Base-by-base conservation (phyloP, 2,797 vertebrate species). In the Carcharodon carcharias region DNA sequence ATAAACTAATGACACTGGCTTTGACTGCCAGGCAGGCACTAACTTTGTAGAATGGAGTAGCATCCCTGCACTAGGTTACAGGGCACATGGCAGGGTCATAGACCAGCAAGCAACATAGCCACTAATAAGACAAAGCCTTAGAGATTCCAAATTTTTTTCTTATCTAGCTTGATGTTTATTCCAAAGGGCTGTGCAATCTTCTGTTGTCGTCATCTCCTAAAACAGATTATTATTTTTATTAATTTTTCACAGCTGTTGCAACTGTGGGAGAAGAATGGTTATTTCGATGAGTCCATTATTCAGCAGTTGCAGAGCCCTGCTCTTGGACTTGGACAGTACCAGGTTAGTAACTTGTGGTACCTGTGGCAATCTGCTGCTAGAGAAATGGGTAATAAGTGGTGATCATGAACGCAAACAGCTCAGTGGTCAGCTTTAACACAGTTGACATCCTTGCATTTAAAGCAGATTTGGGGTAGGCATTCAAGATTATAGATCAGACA, bases 211-310 rank as follows among this genome's bases (percentile, higher is more conserved):
- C 16, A 18, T 61, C 21, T 40, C 91, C 91, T 67, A 93, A 93
- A 21, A 50, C 61, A 61, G 5, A 21, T n/a, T 63, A 6, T 23
- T 40, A 40, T 65, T 65, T 93, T 93, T 93, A n/a, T 96, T 31
- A 8, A 31, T 63, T 95, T 16, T 58, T 0, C 71, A 18, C 97
- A 99, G 99, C 98, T 99, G 96, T 98, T 99, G 96, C 99, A 99
- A 96, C 98, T 99, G 0, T 99, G 99, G 99, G 99, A 99, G 97
- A 99, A 99, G 97, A 99, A 99, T 0, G 98, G 99, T 7, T 99
- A 99, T 97, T 99, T 99, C 87, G 98, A 99, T 0, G 99, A 99
- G 26, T 98, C 99, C 95, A 99, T 99, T 73, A 99, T 99, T 97
- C 99, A 99, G 97, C 99, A 99, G 97, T 97, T 99, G 5, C 99